These are phyloP conservation scores for Pteromalus puparum DNA, from an alignment of 1,140 invertebrate species.

Conservation along the genomic window DNA sequence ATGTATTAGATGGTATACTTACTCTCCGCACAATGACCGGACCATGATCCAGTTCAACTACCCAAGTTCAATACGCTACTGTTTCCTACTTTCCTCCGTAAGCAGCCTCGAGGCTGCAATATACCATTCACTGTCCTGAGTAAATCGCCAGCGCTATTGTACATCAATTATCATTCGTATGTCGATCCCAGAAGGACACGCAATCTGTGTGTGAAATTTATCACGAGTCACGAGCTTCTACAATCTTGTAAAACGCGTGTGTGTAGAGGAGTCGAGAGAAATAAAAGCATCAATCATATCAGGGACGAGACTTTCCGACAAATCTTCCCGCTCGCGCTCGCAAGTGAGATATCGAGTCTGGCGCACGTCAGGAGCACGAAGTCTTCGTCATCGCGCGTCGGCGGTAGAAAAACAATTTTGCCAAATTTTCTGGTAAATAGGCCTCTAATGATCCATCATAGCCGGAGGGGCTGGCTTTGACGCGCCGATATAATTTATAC, in stretches of 20 bases:
- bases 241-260: not conserved
- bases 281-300: constrained; percentile 37
- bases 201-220: not conserved
- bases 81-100: too few species aligned
- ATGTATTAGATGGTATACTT: too few species aligned
- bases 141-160: too few species aligned
- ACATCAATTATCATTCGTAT: not conserved
- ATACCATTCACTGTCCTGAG: too few species aligned
- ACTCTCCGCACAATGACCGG: too few species aligned
- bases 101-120: too few species aligned
- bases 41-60: too few species aligned
- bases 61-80: too few species aligned
- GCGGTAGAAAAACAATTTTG: constrained; percentile 66
- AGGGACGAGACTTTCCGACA: not conserved
- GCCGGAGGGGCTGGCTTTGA: constrained; percentile 68
- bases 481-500: constrained; percentile 76
- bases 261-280: not conserved
- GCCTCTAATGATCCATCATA: constrained; percentile 75
- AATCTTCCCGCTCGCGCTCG: constrained; percentile 1
- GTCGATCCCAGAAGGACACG: not conserved
- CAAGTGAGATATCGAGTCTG: constrained; percentile 44
- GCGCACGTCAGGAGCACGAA: constrained; percentile 49
- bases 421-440: constrained; percentile 73
- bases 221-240: not conserved
- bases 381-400: constrained; percentile 43